Conservation (phyloP, 2,113 vertebrate genomes). For the Terrapene triunguis region DNA sequence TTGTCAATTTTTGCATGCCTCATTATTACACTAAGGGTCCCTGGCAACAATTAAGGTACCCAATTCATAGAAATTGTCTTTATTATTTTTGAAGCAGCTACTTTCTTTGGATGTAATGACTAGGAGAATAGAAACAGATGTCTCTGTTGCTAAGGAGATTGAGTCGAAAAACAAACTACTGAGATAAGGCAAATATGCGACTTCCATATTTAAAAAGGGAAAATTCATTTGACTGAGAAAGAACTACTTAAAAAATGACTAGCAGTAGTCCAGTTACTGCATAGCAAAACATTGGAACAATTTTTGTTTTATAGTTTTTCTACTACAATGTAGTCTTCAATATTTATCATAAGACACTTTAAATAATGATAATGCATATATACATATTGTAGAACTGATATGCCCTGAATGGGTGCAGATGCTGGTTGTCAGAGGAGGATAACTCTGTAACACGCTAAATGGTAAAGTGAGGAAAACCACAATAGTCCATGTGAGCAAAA, state of each 20-base stretch:
- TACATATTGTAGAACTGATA: conserved; percentile 5
- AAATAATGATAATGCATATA: conserved; percentile 39
- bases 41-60: conserved; percentile 82
- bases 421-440: neutral
- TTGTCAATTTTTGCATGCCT: conserved; percentile 76
- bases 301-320: neutral
- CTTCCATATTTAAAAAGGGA: conserved; percentile 62
- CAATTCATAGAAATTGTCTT: conserved; percentile 79
- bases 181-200: conserved; percentile 79
- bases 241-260: conserved; percentile 68
- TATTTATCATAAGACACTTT: neutral
- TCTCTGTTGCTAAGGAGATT: conserved; percentile 83
- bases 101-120: conserved; percentile 82
- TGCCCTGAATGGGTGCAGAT: conserved; percentile 49
- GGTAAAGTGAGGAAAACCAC: neutral
- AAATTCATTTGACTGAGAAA: conserved; percentile 71
- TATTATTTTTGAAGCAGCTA: conserved; percentile 83
- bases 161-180: conserved; percentile 60
- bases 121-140: conserved; percentile 85
- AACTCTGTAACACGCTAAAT: conserved; percentile 1
- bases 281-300: conserved; percentile 33
- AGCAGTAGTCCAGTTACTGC: conserved; percentile 45
- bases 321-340: neutral
- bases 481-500: neutral
- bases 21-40: conserved; percentile 81